Conservation (phyloP, 2,113 vertebrate genomes). For the Poeciliopsis turrubarensis region DNA sequence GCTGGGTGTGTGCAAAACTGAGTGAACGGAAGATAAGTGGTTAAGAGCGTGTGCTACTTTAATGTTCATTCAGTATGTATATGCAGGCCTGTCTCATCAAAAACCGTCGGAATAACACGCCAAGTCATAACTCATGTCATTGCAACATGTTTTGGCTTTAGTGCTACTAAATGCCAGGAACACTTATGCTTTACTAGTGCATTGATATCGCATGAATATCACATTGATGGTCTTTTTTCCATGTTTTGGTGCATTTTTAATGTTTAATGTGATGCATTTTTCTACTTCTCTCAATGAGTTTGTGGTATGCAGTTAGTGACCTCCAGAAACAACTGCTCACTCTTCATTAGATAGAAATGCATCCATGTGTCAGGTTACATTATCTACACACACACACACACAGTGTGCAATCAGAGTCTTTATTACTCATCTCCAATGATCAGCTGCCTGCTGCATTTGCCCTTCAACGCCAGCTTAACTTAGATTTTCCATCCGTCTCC, state of each 20-base stretch:
- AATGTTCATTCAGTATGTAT: not conserved
- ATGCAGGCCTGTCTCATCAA: not conserved
- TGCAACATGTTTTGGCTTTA: not conserved
- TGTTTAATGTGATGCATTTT: too few species aligned
- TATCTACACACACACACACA: conserved; percentile 1
- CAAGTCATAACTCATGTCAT: not conserved
- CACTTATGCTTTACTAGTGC: not conserved
- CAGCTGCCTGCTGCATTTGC: conserved; percentile 50
- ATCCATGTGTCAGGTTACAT: conserved; percentile 32
- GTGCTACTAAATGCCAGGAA: not conserved
- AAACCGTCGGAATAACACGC: not conserved
- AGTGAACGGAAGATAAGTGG: not conserved
- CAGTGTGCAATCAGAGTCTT: conserved; percentile 29
- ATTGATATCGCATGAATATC: too few species aligned
- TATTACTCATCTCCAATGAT: conserved; percentile 65
- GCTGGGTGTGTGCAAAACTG: not conserved
- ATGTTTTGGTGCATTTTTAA: too few species aligned
- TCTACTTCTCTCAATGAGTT: conserved; percentile 22
- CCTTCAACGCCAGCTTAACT: conserved; percentile 47
- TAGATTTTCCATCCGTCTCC: conserved; percentile 48
- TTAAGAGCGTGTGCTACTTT: not conserved
- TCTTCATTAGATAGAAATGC: conserved; percentile 46
- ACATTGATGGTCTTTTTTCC: too few species aligned
- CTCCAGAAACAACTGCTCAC: conserved; percentile 34
- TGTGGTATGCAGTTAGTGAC: conserved; percentile 18